A percentile compares a stretch with the other conserved stretches of the same genome.
Evolutionary conservation across 2,888 invertebrate genomes (phyloP).

Genomic region (Heliconius aoede): DNA sequence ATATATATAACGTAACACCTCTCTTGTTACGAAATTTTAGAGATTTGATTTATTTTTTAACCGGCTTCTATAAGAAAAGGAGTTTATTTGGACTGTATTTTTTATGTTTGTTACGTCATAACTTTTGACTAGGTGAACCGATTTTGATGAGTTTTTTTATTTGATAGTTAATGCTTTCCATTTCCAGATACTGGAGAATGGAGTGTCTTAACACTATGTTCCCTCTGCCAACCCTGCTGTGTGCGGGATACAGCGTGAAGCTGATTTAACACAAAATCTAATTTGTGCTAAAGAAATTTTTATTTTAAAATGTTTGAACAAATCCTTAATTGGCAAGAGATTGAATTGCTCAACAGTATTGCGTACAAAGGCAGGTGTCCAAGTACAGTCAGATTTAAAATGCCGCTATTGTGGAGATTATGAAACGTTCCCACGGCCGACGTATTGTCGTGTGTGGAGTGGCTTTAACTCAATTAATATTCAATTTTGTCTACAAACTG

Average conservation of each 20-base stretch:
- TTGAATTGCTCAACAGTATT: constrained; percentile 56
- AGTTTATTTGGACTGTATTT: no score
- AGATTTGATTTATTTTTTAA: not conserved
- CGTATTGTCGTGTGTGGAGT: constrained; percentile 61
- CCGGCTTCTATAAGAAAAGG: no score
- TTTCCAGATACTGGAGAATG: no score
- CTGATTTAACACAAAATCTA: not conserved
- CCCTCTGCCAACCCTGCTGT: no score
- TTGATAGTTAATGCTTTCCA: no score
- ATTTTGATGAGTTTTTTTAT: no score
- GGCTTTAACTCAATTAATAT: constrained; percentile 54
- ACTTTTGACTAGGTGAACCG: no score
- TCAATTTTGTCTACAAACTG: constrained; percentile 43
- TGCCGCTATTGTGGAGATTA: constrained; percentile 71
- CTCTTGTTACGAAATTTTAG: constrained; percentile 3
- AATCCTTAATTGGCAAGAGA: constrained; percentile 53
- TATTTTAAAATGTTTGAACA: not conserved
- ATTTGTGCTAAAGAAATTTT: constrained; percentile 1
- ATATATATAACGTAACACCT: not conserved
- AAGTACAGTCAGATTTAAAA: constrained; percentile 68
- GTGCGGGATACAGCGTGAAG: no score
- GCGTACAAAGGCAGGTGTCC: constrained; percentile 65
- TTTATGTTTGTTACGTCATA: no score
- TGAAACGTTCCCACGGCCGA: constrained; percentile 75
- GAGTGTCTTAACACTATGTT: no score